Base-by-base conservation (phyloP, 2,888 invertebrate genomes). In the Archips crataeganus region DNA sequence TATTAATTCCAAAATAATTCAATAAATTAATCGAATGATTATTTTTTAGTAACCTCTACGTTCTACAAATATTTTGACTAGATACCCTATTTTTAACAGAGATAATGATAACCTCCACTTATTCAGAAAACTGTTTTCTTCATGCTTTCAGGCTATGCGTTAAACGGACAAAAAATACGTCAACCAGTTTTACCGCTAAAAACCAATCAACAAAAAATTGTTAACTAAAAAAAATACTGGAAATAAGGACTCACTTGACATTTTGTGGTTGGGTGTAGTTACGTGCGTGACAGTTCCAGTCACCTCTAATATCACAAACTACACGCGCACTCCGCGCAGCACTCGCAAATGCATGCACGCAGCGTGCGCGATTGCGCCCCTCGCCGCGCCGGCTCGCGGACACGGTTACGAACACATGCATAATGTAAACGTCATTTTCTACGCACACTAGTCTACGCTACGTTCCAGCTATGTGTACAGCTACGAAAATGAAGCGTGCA, bases 211-310 rank as follows among this genome's bases (percentile, higher is more conserved):
- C 13, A n/a, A 13, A 23, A 68, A 59, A 36, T 13, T 8, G 10
- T 4, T 39, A 23, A 34, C 10, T 10, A 57, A 45, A 59, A 64
- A 69, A 74, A 60, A 13, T 51, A 42, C 4, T 32, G 39, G 42
- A 42, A 59, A 63, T 63, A 67, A 63, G 62, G 64, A 67, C 94
- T 93, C 84, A 94, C 94, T 94, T 93, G 94, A 93, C 94, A 94
- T 94, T 90, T 83, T 94, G 87, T 80, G 79, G 91, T 90, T 91
- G 91, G 91, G 87, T 91, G 89, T 91, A 89, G 88, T 87, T 86
- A 89, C 85, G 89, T 84, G 84, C 81, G 88, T 92, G 91, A 92
- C 90, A 91, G 89, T 85, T 90, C 85, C 85, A 90, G 90, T 88
- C 91, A 92, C 93, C 87, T 90, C 82, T 85, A 80, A 76, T 86